Evolutionary conservation across 2,888 invertebrate genomes (phyloP), one percentile per base, ranked within the genome.

Genomic region (Elmis aenea): DNA sequence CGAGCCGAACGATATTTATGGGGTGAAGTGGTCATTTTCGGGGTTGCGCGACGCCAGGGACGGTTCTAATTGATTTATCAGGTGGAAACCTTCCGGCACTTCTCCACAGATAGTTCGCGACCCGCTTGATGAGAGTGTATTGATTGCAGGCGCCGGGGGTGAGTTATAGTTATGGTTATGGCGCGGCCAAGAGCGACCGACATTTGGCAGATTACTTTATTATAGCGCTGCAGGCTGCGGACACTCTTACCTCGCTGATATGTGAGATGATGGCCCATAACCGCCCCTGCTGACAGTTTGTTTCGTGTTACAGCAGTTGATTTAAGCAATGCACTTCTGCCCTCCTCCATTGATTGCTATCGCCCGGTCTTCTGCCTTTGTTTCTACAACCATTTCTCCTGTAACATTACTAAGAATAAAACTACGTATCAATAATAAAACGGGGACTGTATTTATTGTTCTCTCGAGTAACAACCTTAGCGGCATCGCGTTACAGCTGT

Each of bases 161-260:
- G 65, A 67, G 60, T 66, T 67, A 66, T 66, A 63, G 65, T 66
- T 66, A 66, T 66, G 65, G 64, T 66, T 66, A 67, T 66, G 52
- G 62, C 62, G 52, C 46, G 49, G 54, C 51, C 59, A 59, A 59
- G 56, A 58, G 57, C 57, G 54, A 55, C 58, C 61, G 54, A 61
- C 63, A 60, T 65, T 66, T 62, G 59, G 56, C 55, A 64, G 64
- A 66, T 66, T 66, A 64, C 65, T 65, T 64, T 67, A 66, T 67
- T 66, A 66, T 66, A 61, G 64, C 59, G 52, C 57, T 57, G 50
- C 59, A 52, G 54, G 51, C 54, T 57, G 54, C 46, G 58, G 55
- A 61, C 57, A 59, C 58, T 60, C 60, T 59, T 63, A 64, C 64
- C 65, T 66, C 64, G 47, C 48, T 56, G 58, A 61, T 61, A 62